These are phyloP conservation scores for Podilymbus podiceps DNA, from an alignment of 2,113 vertebrate genomes.

Conservation along the genomic window DNA sequence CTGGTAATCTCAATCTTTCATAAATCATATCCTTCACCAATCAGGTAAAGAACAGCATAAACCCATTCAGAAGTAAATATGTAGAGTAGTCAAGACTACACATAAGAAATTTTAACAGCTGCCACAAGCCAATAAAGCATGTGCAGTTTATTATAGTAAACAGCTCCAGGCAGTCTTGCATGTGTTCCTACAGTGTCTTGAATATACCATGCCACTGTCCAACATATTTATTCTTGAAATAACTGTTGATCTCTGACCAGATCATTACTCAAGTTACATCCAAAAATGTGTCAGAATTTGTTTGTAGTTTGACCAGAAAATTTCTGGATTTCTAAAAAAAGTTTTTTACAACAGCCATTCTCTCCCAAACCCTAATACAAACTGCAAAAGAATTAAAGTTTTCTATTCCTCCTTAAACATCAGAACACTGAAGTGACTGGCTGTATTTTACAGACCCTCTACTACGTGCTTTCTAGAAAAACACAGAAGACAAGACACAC, in stretches of 20 bases:
- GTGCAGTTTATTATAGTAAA: background rate
- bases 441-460: background rate
- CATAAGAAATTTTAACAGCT: background rate
- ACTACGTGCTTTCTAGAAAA: background rate
- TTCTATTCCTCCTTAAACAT: background rate
- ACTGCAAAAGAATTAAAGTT: background rate
- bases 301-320: background rate
- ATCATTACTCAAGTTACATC: background rate
- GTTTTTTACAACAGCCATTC: background rate
- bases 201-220: background rate
- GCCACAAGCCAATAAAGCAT: background rate
- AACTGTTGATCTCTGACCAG: background rate
- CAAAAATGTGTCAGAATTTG: background rate
- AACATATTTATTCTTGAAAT: background rate
- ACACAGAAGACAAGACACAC: background rate
- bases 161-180: background rate
- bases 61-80: background rate
- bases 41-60: background rate
- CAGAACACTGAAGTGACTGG: background rate
- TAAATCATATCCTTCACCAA: background rate
- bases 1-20: background rate
- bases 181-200: no score
- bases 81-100: background rate
- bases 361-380: background rate
- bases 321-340: background rate